phyloP scores from a whole-genome alignment of 2,113 vertebrate species.

The Elanoides forficatus region DNA sequence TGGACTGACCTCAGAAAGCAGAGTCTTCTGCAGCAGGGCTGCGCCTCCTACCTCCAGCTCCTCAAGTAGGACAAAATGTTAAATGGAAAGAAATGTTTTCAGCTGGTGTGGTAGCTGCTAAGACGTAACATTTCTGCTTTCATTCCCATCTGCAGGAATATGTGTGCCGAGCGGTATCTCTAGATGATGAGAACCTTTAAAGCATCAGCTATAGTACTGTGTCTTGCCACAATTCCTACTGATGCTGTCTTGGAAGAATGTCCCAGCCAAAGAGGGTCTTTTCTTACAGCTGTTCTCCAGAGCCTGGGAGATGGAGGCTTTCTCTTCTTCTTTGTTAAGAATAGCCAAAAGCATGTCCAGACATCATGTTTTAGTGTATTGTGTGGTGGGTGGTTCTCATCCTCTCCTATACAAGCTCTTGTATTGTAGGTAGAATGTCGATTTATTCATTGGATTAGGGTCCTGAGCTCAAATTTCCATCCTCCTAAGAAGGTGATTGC shows the following conservation, averaged over 20 bases:
- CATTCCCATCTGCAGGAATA: neutral
- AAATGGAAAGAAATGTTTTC: slow-evolving; percentile 1
- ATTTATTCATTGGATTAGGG: neutral
- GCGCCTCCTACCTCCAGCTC: neutral
- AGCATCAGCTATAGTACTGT: neutral
- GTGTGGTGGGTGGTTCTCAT: neutral
- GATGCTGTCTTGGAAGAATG: neutral
- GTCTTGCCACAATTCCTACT: neutral
- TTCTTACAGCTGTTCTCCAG: neutral
- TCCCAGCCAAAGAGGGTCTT: neutral
- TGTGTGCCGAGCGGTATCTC: neutral
- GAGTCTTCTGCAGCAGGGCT: neutral
- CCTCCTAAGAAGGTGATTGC: neutral
- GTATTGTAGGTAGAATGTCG: neutral
- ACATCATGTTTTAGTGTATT: neutral
- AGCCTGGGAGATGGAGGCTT: neutral
- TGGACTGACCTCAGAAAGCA: neutral
- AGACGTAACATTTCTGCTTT: neutral
- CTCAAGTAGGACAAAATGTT: neutral
- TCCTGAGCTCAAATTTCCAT: neutral
- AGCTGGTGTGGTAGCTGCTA: neutral
- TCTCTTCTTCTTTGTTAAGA: neutral
- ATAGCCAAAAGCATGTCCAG: neutral
- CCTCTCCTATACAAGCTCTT: neutral
- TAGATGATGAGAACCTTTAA: neutral